These are phyloP conservation scores for Neelides sp. DNA, from an alignment of 1,140 invertebrate genomes.

Conservation along the genomic window DNA sequence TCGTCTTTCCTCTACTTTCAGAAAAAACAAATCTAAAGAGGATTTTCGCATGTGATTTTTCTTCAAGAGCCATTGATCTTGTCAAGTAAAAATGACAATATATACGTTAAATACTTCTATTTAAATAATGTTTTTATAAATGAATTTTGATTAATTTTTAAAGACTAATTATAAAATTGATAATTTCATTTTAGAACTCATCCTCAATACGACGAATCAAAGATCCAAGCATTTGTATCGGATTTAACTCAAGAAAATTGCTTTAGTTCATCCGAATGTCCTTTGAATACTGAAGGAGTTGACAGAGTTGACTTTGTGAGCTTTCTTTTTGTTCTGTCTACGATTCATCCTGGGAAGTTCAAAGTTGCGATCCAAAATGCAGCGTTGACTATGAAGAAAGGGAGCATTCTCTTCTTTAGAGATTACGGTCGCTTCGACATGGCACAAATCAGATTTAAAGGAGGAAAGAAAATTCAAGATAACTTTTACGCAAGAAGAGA, in stretches of 20 bases:
- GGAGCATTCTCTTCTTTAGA: slow-evolving; percentile 74
- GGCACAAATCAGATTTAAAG: slow-evolving; percentile 85
- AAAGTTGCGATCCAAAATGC: slow-evolving; percentile 52
- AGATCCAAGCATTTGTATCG: slow-evolving; percentile 58
- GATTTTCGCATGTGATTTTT: slow-evolving; percentile 92
- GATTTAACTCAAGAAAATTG: slow-evolving; percentile 40
- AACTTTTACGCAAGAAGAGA: slow-evolving; percentile 96
- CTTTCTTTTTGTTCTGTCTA: slow-evolving; percentile 66
- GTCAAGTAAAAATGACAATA: too few relatives aligned
- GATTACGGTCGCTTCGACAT: slow-evolving; percentile 98
- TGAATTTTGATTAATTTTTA: not conserved
- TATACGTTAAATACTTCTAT: too few relatives aligned
- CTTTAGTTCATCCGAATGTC: slow-evolving; percentile 14
- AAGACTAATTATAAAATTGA: not conserved
- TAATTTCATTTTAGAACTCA: slow-evolving; percentile 33
- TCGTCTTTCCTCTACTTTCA: slow-evolving; percentile 81
- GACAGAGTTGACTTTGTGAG: slow-evolving; percentile 45
- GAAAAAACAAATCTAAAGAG: slow-evolving; percentile 53
- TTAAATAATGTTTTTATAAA: not conserved
- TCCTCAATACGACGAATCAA: slow-evolving; percentile 46
- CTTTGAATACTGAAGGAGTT: not conserved
- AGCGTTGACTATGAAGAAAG: slow-evolving; percentile 55
- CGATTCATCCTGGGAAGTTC: slow-evolving; percentile 70
- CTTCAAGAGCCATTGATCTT: slow-evolving; percentile 74
- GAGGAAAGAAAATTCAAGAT: slow-evolving; percentile 80